Base-by-base conservation (phyloP, 2,797 vertebrate genomes). In the Esox masquinongy region DNA sequence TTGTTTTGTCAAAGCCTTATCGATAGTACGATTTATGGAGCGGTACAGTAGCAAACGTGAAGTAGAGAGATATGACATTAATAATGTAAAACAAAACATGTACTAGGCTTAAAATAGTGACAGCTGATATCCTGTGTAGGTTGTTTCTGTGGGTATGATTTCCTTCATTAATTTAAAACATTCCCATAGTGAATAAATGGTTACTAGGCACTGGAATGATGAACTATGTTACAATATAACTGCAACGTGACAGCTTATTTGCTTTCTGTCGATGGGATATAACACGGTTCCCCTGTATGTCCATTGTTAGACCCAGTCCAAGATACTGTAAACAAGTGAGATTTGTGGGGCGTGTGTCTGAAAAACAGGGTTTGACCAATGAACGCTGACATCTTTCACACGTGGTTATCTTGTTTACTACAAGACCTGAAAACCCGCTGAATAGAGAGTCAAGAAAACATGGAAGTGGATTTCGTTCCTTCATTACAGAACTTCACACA, bases 321-420 rank as follows among this genome's bases (percentile, higher is more conserved):
- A 77, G 16, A 49, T 19, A n/a, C 26, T n/a, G 91, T 93, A 92
- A 93, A 93, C 92, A 92, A 88, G 85, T 83, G 82, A 64, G 83
- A 82, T 84, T 86, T 16, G 86, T 80, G 88, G 92, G 92, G 90
- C 88, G 92, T 92, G 90, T 88, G 84, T 81, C 83, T 83, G 84
- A 81, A 36, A 84, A 66, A 78, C 75, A 34, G 64, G 0, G 51
- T 74, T 78, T 69, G 47, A n/a, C 93, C 93, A 94, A 93, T 94
- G 83, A 87, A 72, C 76, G 39, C 2, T 4, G 34, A 75, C 75
- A 63, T 87, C 74, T 73, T 53, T 64, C 82, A 85, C 93, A 93
- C 92, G 88, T 94, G 92, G 88, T 88, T 47, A 70, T 63, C 86
- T 93, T 94, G 93, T 94, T 94, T 94, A 94, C 93, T 93, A 92